Base-by-base conservation (phyloP, 1,140 invertebrate genomes). In the Aphelenchoides besseyi region DNA sequence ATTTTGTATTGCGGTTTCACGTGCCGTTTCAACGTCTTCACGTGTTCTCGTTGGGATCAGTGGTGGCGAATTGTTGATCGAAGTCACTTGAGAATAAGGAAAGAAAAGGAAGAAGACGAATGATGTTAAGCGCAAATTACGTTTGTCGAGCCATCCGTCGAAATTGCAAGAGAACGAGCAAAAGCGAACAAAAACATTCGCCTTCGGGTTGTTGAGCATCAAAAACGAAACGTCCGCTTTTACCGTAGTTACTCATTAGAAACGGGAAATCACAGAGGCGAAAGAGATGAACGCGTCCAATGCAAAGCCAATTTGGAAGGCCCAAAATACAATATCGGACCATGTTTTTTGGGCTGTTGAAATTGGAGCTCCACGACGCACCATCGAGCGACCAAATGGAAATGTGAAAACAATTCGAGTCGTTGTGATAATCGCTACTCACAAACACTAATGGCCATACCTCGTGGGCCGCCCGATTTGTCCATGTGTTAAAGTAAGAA, bases 251-350 rank as follows among this genome's bases (percentile, higher is more conserved):
- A 48, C 12, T 16, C 41, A n/a, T n/a, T n/a, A n/a, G n/a, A n/a
- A n/a, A n/a, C n/a, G n/a, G 41, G 41, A 48, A 48, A 48, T 48
- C 41, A 48, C 41, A 23, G n/a, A n/a, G 41, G 41, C 41, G 41
- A 23, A 48, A 16, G 41, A 48, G 41, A 16, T 48, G n/a, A 12
- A 23, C 41, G 23, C 41, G 41, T 23, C 41, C 41, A 23, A 48
- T 48, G 41, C 41, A 48, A 48, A 48, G 41, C 41, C 41, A 48
- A 48, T 48, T 48, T 48, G 41, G 41, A n/a, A n/a, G n/a, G n/a
- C n/a, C n/a, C n/a, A n/a, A n/a, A n/a, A n/a, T n/a, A n/a, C n/a
- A n/a, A n/a, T n/a, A n/a, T n/a, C n/a, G n/a, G n/a, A n/a, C n/a
- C n/a, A n/a, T n/a, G n/a, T n/a, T n/a, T n/a, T n/a, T n/a, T n/a